Evolutionary conservation across 2,888 invertebrate genomes (phyloP).

Genomic region (Chalcis sispes): DNA sequence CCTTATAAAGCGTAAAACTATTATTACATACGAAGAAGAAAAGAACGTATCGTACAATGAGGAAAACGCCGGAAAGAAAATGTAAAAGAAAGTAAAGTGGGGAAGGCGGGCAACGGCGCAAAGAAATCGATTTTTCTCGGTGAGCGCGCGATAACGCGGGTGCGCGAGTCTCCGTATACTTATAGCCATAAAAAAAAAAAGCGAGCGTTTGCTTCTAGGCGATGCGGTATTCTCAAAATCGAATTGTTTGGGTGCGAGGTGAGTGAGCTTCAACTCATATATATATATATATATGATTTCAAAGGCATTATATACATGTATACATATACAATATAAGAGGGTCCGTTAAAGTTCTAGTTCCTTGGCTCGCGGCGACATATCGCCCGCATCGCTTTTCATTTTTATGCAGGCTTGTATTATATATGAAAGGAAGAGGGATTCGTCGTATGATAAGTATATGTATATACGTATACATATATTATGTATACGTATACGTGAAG

Average conservation of each 20-base stretch:
- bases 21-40: no score
- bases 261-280: background rate
- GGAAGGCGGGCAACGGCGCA: background rate
- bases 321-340: background rate
- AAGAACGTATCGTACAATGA: no score
- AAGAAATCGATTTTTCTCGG: slow-evolving; percentile 38
- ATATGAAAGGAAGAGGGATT: background rate
- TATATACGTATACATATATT: no score
- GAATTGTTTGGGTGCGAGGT: background rate
- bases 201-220: no score
- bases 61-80: background rate
- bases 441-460: background rate
- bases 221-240: background rate
- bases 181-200: background rate
- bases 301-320: background rate
- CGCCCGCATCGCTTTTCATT: background rate
- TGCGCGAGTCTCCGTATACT: no score
- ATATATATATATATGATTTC: background rate
- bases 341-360: no score
- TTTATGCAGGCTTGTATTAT: background rate
- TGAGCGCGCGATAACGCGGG: no score
- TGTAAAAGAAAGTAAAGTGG: background rate
- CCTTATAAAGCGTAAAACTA: no score
- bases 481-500: no score
- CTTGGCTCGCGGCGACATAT: background rate